Conservation (phyloP, 2,113 vertebrate species). For the Dunckerocampus dactyliophorus region DNA sequence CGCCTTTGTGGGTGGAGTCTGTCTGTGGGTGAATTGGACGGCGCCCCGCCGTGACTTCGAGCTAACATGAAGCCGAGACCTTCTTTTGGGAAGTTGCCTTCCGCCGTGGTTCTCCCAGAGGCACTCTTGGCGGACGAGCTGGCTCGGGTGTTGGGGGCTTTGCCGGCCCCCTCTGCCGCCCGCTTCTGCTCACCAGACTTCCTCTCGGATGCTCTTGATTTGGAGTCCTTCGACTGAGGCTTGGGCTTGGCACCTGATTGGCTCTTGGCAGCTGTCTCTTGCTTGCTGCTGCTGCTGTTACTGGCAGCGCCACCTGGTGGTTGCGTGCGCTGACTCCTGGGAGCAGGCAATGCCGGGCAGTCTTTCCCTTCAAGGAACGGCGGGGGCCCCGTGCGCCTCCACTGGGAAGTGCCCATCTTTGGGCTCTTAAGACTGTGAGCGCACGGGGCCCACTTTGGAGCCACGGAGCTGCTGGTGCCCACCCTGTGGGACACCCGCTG, state of each 20-base stretch:
- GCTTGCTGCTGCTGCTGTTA: constrained; percentile 32
- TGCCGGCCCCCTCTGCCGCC: constrained; percentile 32
- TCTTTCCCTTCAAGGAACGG: constrained; percentile 88
- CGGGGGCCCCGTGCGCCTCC: constrained; percentile 88
- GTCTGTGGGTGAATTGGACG: constrained; percentile 32
- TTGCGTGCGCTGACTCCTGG: constrained; percentile 80
- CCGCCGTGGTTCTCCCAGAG: constrained; percentile 36
- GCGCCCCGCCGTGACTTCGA: constrained; percentile 69
- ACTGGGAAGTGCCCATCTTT: constrained; percentile 68
- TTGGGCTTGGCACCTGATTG: constrained; percentile 48
- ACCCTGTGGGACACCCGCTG: constrained; percentile 87
- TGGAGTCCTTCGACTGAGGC: constrained; percentile 38
- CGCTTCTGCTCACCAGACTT: constrained; percentile 36
- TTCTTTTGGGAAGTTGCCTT: constrained; percentile 72
- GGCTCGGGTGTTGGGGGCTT: constrained; percentile 22
- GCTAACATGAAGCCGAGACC: constrained; percentile 69
- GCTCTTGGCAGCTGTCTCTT: constrained; percentile 27
- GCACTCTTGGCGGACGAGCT: constrained; percentile 39
- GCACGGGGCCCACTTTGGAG: constrained; percentile 84
- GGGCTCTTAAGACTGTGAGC: constrained; percentile 71
- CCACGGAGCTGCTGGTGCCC: constrained; percentile 76
- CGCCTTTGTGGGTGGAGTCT: constrained; percentile 46
- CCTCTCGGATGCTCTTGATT: constrained; percentile 31
- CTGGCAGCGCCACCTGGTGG: constrained; percentile 59
- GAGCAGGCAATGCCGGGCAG: constrained; percentile 81